Conservation (phyloP, 2,797 vertebrate species). For the Mus minutoides region DNA sequence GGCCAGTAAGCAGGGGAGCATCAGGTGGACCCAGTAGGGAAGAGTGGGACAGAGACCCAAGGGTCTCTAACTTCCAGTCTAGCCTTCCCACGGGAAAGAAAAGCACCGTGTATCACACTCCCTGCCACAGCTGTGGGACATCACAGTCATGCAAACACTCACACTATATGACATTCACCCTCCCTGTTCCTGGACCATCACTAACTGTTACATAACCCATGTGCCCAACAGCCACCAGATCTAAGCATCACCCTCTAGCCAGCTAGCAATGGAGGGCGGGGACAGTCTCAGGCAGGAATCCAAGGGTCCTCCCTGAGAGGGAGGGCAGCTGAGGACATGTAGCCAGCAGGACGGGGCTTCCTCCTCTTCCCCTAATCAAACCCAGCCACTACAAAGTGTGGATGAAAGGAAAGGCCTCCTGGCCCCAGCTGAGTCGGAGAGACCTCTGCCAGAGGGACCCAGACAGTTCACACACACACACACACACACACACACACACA, state of each 20-base stretch:
- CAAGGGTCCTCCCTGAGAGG: not conserved
- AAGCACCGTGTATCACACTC: not conserved
- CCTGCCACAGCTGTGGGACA: not conserved
- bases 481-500: too few relatives aligned
- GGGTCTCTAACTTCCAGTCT: not conserved
- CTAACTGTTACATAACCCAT: rapidly evolving
- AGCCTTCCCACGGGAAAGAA: not conserved
- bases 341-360: not conserved
- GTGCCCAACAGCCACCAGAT: not conserved
- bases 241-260: not conserved
- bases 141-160: not conserved
- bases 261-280: rapidly evolving
- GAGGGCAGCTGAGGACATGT: not conserved
- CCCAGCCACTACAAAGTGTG: not conserved
- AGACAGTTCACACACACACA: not conserved
- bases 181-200: not conserved
- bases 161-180: rapidly evolving
- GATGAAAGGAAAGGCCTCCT: not conserved
- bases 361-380: not conserved
- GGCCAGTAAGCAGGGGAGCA: not conserved
- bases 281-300: not conserved
- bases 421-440: not conserved
- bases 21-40: not conserved
- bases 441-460: not conserved
- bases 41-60: not conserved